Conservation (phyloP, 2,888 invertebrate genomes). For the Epistrophella euchroma region DNA sequence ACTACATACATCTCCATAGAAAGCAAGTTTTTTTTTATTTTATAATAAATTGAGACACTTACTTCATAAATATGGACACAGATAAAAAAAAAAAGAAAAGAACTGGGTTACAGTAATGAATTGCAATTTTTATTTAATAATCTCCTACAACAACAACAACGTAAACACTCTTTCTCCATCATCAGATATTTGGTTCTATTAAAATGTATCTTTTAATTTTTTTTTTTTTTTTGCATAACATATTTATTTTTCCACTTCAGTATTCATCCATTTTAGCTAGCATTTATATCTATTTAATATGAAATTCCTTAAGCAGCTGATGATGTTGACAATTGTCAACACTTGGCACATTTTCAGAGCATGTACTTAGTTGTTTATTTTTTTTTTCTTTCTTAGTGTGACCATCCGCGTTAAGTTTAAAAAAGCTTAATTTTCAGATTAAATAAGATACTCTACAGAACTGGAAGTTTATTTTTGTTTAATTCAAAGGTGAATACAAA, state of each 20-base stretch:
- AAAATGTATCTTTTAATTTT: conserved; percentile 32
- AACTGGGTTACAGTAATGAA: conserved; percentile 28
- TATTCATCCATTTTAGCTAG: background rate
- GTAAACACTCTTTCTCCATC: background rate
- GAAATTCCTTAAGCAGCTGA: conserved; percentile 26
- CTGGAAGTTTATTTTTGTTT: too few relatives aligned
- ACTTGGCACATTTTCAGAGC: conserved; percentile 24
- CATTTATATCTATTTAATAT: conserved; percentile 25
- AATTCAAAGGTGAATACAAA: too few relatives aligned
- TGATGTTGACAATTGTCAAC: conserved; percentile 8
- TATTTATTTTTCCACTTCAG: background rate
- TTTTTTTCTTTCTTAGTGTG: background rate
- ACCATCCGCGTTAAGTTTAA: background rate
- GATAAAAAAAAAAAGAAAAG: background rate
- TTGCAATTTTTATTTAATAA: conserved; percentile 29
- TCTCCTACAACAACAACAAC: background rate
- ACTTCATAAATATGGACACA: background rate
- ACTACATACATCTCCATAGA: background rate
- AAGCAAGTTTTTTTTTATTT: conserved; percentile 21
- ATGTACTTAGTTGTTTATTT: background rate
- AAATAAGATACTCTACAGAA: too few relatives aligned
- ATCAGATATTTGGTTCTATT: background rate
- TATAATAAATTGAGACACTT: conserved; percentile 29
- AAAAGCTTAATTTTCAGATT: too few relatives aligned
- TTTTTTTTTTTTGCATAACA: conserved; percentile 22